Conservation (phyloP, 2,113 vertebrate species). For the Alaudala cheleensis region DNA sequence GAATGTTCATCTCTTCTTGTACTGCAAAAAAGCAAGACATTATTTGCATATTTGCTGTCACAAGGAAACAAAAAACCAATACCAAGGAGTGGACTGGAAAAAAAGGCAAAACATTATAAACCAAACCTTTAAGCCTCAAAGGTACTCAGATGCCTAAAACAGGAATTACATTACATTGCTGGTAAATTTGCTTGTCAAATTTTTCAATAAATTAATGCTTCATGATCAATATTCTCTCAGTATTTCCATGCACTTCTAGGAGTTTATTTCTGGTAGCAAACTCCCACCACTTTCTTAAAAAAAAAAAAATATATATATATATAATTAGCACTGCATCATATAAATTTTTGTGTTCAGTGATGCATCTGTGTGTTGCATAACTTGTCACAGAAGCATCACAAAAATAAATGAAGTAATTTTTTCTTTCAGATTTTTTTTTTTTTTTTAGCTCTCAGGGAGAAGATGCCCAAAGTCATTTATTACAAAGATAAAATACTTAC, state of each 20-base stretch:
- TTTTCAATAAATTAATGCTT: background rate
- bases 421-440: background rate
- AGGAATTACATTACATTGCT: background rate
- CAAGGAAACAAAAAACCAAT: background rate
- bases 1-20: background rate
- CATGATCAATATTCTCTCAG: background rate
- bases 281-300: background rate
- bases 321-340: background rate
- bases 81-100: background rate
- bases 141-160: background rate
- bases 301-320: background rate
- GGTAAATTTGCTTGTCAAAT: background rate
- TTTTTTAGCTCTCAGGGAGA: background rate
- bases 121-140: background rate
- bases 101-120: background rate
- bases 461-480: background rate
- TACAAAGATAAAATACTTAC: background rate
- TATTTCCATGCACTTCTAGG: background rate
- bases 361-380: background rate
- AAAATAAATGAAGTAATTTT: slow-evolving; percentile 13
- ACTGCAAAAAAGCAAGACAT: background rate
- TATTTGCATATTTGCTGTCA: background rate
- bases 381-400: slow-evolving; percentile 5
- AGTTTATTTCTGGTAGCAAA: background rate
- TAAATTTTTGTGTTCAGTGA: background rate